Evolutionary conservation across 2,888 invertebrate species (phyloP).

Genomic region (Cephus pygmeus): DNA sequence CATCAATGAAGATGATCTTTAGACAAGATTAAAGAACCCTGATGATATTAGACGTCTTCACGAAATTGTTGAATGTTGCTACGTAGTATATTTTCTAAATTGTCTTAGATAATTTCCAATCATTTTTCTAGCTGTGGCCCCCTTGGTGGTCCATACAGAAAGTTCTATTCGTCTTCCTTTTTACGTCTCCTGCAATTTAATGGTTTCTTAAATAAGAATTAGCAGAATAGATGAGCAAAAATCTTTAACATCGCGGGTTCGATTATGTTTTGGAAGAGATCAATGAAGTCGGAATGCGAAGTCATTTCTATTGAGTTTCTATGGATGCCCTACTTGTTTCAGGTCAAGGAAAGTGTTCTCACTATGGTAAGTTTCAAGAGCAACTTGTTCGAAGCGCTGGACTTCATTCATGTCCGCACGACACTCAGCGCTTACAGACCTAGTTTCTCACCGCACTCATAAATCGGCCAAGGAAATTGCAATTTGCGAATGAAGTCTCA

Average conservation of each 20-base stretch:
- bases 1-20: not conserved
- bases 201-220: not conserved
- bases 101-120: not conserved
- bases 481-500: constrained; percentile 1
- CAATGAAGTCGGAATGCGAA: not conserved
- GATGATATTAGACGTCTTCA: not conserved
- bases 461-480: constrained; percentile 21
- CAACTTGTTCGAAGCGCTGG: not conserved
- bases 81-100: not conserved
- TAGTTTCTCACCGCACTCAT: not conserved
- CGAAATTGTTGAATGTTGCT: not conserved
- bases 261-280: not conserved
- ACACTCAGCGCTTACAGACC: not conserved
- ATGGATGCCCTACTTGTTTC: not conserved
- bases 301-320: not conserved
- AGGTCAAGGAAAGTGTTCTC: not conserved
- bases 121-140: not conserved
- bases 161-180: not conserved
- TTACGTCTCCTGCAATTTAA: not conserved
- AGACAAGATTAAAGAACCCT: not conserved
- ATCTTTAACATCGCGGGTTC: not conserved
- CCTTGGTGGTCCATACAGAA: not conserved
- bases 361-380: not conserved
- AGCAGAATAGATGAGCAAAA: not conserved
- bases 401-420: not conserved